Conservation (phyloP, 1,140 invertebrate genomes). For the Pseudomyrmex dendroicus region DNA sequence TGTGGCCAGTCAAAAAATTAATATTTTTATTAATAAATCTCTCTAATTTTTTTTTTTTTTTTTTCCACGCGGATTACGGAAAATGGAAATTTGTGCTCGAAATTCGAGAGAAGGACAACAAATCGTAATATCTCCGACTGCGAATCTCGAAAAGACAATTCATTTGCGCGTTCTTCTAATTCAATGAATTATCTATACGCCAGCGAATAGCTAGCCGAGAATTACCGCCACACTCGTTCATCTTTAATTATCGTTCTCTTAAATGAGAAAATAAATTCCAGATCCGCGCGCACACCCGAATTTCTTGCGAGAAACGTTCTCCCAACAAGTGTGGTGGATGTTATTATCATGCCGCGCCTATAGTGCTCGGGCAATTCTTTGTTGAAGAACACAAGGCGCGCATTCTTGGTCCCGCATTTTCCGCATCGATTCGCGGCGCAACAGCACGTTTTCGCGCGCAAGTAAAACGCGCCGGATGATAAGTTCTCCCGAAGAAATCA, state of each 20-base stretch:
- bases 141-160: constrained; percentile 8
- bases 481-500: neutral
- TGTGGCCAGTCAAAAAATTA: neutral
- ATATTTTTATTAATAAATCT: neutral
- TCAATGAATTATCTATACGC: constrained; percentile 43
- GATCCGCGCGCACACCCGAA: neutral
- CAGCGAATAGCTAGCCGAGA: constrained; percentile 14
- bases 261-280: constrained; percentile 33
- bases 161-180: constrained; percentile 22
- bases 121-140: neutral
- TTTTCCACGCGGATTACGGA: neutral
- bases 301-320: neutral
- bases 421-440: neutral
- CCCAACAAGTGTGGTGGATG: neutral
- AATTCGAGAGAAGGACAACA: neutral
- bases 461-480: neutral
- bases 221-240: constrained; percentile 38
- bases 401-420: neutral
- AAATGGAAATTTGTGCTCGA: neutral
- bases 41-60: neutral
- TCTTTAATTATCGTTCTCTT: constrained; percentile 43
- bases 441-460: neutral
- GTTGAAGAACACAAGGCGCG: neutral
- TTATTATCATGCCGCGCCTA: constrained; percentile 30
- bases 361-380: neutral